Conservation (phyloP, 2,113 vertebrate species). For the Hippocampus mohnikei region DNA sequence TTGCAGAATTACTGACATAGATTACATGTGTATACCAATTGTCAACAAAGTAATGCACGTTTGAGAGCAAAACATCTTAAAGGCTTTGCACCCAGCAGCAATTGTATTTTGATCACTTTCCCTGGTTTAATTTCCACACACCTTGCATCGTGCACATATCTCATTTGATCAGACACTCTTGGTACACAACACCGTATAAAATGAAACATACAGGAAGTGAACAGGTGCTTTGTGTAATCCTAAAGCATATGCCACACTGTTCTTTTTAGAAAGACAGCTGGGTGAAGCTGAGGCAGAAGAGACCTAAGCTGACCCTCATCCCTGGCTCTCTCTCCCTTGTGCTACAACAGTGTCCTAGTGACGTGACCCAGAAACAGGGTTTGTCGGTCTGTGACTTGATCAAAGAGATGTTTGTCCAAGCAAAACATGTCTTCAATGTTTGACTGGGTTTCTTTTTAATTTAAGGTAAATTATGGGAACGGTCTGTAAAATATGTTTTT, state of each 20-base stretch:
- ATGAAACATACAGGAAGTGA: constrained; percentile 30
- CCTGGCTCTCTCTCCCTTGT: constrained; percentile 17
- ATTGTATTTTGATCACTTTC: too few species aligned
- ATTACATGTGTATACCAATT: not conserved
- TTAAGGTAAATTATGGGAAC: too few species aligned
- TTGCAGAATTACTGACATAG: constrained; percentile 6
- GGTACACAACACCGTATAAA: not conserved
- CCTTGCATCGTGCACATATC: not conserved
- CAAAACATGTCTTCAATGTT: not conserved
- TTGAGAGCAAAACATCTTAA: not conserved
- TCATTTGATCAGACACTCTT: too few species aligned
- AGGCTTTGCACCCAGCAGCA: not conserved
- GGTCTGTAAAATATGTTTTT: too few species aligned
- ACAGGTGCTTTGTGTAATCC: constrained; percentile 66
- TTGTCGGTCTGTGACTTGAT: constrained; percentile 11
- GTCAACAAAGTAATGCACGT: not conserved
- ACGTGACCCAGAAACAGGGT: constrained; percentile 43
- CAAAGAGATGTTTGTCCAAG: not conserved
- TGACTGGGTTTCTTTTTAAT: too few species aligned
- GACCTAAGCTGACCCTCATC: constrained; percentile 40
- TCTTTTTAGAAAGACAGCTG: constrained; percentile 49
- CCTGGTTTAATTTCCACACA: not conserved
- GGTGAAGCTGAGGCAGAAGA: constrained; percentile 39
- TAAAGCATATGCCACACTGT: constrained; percentile 57
- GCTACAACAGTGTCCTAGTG: constrained; percentile 16